Evolutionary conservation across 2,113 vertebrate species (phyloP).

Genomic region (Neolamprologus brichardi): DNA sequence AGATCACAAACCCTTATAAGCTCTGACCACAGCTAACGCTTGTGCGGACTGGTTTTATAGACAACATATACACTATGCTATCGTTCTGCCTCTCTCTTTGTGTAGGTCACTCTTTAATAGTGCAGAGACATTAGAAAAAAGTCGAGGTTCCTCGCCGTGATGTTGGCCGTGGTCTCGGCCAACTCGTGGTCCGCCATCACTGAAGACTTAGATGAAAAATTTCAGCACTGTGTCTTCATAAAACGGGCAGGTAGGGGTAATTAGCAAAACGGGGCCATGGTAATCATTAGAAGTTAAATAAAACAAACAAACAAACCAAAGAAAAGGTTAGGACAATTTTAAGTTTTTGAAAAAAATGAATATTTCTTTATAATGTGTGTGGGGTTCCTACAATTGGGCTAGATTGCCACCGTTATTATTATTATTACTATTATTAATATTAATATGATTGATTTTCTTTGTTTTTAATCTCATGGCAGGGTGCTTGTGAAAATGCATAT

Average conservation of each 20-base stretch:
- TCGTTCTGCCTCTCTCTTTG: not conserved
- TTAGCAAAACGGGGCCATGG: constrained; percentile 33
- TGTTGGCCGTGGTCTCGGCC: not conserved
- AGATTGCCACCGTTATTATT: constrained; percentile 17
- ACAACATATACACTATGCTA: constrained; percentile 21
- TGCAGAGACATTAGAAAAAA: not conserved
- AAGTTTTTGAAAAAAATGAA: constrained; percentile 42
- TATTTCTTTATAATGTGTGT: constrained; percentile 23
- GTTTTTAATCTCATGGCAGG: constrained; percentile 39
- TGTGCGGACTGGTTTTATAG: constrained; percentile 15
- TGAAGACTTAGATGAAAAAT: not conserved
- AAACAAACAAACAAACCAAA: constrained; percentile 60
- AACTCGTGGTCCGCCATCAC: not conserved
- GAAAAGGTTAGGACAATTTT: constrained; percentile 56
- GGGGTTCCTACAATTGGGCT: constrained; percentile 14
- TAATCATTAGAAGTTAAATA: constrained; percentile 12
- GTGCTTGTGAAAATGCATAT: constrained; percentile 47
- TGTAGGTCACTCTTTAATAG: not conserved
- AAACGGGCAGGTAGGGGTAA: not conserved
- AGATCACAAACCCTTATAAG: not conserved
- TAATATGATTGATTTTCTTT: not conserved
- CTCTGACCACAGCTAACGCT: not conserved
- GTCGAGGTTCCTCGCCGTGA: not conserved
- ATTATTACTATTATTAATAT: not conserved
- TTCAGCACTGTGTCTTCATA: not conserved